Evolutionary conservation across 1,140 invertebrate species (phyloP), one percentile per base, ranked within the genome.

Genomic region (Triops cancriformis): DNA sequence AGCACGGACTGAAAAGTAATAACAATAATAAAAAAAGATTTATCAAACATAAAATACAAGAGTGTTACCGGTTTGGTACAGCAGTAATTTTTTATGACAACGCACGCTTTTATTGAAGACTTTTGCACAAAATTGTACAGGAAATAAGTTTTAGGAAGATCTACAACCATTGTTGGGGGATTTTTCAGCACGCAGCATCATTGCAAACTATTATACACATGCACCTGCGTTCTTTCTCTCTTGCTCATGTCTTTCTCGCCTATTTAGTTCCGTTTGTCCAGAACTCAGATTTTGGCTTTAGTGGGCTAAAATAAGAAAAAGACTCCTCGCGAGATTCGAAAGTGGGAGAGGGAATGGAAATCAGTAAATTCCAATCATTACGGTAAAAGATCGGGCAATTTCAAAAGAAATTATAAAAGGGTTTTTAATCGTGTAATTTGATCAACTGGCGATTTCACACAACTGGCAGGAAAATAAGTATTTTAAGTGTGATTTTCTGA

Each of bases 71-170:
- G 51, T 18, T 64, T 64, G 18, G 23, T 23, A 64, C 31, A 23
- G 51, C 14, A 14, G 51, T 18, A 64, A n/a, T n/a, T 23, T 64
- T 64, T 64, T 64, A 64, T 64, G 51, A 64, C 51, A 64, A 64
- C 51, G 51, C 51, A 64, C 51, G 51, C 51, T 64, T 64, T 64
- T 64, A 64, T 64, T 64, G 51, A 64, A 64, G 51, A 64, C 51
- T 64, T 64, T 64, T 64, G 51, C 51, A 64, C 51, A 64, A 64
- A 64, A 64, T 64, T 64, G 51, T 64, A 64, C 51, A 64, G 51
- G 51, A 64, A 64, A 64, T 64, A 64, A 64, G n/a, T 64, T 23
- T 64, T 64, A 64, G 51, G 51, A 64, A 64, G 51, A 64, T 64
- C 51, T 64, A 64, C 51, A 64, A 64, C 51, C 51, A 64, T 64